phyloP scores from a whole-genome alignment of 2,888 invertebrate genomes.

The Cantharis lateralis region DNA sequence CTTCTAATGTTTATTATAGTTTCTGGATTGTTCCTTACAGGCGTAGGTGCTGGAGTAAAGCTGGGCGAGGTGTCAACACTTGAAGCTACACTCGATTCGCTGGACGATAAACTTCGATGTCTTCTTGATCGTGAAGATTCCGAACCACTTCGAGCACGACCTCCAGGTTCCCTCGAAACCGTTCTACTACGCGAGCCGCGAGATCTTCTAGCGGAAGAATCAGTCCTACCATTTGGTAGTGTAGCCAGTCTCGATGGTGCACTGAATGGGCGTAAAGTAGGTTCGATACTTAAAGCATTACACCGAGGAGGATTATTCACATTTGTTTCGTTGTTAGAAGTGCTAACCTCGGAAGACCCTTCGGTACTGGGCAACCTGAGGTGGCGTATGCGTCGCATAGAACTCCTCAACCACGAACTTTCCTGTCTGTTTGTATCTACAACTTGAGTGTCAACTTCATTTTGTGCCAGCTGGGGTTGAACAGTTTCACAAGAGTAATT shows the following conservation, averaged over 20 bases:
- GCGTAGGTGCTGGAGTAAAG: constrained; percentile 44
- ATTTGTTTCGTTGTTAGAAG: constrained; percentile 9
- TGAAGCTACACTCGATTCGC: constrained; percentile 52
- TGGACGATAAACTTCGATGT: constrained; percentile 52
- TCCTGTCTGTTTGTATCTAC: constrained; percentile 31
- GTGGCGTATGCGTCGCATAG: constrained; percentile 62
- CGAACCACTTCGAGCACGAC: constrained; percentile 49
- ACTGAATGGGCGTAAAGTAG: constrained; percentile 47
- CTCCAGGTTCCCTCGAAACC: constrained; percentile 44
- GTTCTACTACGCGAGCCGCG: constrained; percentile 37
- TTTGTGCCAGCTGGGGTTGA: constrained; percentile 41
- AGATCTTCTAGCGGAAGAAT: constrained; percentile 36
- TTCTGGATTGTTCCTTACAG: constrained; percentile 34
- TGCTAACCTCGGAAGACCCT: constrained; percentile 14
- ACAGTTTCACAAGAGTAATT: constrained; percentile 50
- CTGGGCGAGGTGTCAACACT: constrained; percentile 52
- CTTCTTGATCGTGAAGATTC: constrained; percentile 50
- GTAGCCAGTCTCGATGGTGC: constrained; percentile 47
- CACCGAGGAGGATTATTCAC: constrained; percentile 12
- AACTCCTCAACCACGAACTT: constrained; percentile 60
- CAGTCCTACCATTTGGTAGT: constrained; percentile 33
- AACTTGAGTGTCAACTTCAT: constrained; percentile 19
- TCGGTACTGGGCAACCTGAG: constrained; percentile 55
- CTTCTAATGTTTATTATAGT: constrained; percentile 32
- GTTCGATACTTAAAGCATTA: constrained; percentile 6